Percentiles rank a stretch among this genome's conserved stretches.
Conservation (phyloP, 2,797 vertebrate species). For the Cottoperca gobio region DNA sequence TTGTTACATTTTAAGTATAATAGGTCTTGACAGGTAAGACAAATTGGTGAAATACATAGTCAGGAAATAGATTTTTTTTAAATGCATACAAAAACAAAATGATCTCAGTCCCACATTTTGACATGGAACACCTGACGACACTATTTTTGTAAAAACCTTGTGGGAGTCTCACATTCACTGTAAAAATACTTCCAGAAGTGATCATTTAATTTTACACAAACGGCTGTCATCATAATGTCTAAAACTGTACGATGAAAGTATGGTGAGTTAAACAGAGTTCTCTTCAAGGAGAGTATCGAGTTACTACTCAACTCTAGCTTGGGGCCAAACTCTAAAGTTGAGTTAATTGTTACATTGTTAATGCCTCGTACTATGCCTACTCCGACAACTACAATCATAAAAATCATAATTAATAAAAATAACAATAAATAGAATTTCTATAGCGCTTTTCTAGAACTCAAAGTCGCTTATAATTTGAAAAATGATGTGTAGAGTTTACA, state of each 20-base stretch:
- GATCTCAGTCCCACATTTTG: neutral
- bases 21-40: neutral
- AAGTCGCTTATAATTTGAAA: no score
- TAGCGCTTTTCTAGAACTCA: no score
- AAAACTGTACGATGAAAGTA: neutral
- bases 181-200: conserved; percentile 9
- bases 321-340: neutral
- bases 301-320: neutral
- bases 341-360: no score
- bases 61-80: neutral
- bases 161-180: conserved; percentile 10
- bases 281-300: neutral
- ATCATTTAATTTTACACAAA: conserved; percentile 1
- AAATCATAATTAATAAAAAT: no score
- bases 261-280: neutral
- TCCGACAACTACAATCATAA: neutral
- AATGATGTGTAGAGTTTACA: neutral
- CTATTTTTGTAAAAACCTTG: neutral
- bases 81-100: neutral
- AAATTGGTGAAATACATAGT: neutral
- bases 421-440: no score
- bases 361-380: neutral
- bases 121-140: neutral
- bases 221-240: neutral
- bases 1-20: neutral